Evolutionary conservation across 2,888 invertebrate species (phyloP).

Genomic region (Oscheius sp.): DNA sequence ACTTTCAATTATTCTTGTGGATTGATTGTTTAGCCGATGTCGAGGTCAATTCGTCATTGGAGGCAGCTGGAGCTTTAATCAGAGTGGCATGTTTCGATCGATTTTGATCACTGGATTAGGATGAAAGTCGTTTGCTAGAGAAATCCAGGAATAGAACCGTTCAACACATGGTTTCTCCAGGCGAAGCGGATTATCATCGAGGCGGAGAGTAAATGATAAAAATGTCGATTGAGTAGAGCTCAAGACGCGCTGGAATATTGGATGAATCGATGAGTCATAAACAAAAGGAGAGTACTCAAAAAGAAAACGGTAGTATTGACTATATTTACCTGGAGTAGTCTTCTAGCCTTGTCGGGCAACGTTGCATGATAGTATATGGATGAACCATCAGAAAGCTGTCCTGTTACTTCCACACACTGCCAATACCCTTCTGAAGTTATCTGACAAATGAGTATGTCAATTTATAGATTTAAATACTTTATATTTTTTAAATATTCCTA

Average conservation of each 20-base stretch:
- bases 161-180: background rate
- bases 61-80: conserved; percentile 12
- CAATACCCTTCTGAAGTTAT: conserved; percentile 15
- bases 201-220: background rate
- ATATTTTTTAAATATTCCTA: too few species aligned
- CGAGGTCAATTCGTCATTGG: conserved; percentile 22
- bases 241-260: background rate
- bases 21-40: conserved; percentile 21
- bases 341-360: background rate
- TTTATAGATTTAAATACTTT: too few species aligned
- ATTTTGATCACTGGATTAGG: background rate
- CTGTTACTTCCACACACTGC: conserved; percentile 6
- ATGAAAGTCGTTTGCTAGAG: background rate
- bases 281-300: background rate
- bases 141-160: conserved; percentile 2
- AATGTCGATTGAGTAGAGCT: background rate
- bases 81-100: conserved; percentile 18
- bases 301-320: background rate
- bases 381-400: background rate
- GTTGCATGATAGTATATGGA: conserved; percentile 14
- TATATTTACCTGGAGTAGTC: background rate
- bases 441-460: too few species aligned
- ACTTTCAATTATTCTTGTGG: conserved; percentile 18
- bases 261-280: background rate
- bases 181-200: conserved; percentile 16